Base-by-base conservation (phyloP, 2,797 vertebrate species). In the Ficedula albicollis region DNA sequence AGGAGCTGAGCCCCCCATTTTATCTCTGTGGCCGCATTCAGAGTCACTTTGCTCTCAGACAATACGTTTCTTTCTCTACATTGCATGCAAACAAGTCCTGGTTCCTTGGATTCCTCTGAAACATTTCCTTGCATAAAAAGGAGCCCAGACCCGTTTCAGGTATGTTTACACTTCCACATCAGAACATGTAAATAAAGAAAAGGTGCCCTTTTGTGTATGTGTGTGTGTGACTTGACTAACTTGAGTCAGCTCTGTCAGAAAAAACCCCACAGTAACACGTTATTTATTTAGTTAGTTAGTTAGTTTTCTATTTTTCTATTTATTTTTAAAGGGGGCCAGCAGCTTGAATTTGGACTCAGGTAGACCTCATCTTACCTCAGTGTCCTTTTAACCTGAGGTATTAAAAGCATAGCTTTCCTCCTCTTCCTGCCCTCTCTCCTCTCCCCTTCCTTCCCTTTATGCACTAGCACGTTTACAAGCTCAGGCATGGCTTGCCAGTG, bases 11-110 rank as follows among this genome's bases (percentile, higher is more conserved):
- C 46, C 18, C 48, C 74, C 64, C 39, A 59, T 86, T 89, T 91
- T 76, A 91, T 94, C 83, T 94, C 58, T 18, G 9, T 4, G 32
- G 56, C 54, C 92, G 80, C 93, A 51, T 83, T 95, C 70, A 58
- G 86, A 64, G 70, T 74, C 70, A 55, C 74, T 95, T 89, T 87
- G 44, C 86, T 89, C 84, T 84, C 73, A 95, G 68, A 91, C 81
- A 90, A 69, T 85, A n/a, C 6, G 1, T 82, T 91, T 77, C 55
- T 70, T 74, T 70, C 56, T 84, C 77, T 48, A 6, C 48, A 23
- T 38, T 4, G 21, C 79, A 82, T 83, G 60, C 63, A 85, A 87
- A 92, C 75, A 82, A 52, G 34, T 59, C 66, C 41, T 0, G 0
- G 34, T 63, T 90, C 58, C 54, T 68, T 68, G 80, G 36, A 74